phyloP scores from a whole-genome alignment of 37 sponge, comb jelly and placozoan genomes.

The Beroe ovata region DNA sequence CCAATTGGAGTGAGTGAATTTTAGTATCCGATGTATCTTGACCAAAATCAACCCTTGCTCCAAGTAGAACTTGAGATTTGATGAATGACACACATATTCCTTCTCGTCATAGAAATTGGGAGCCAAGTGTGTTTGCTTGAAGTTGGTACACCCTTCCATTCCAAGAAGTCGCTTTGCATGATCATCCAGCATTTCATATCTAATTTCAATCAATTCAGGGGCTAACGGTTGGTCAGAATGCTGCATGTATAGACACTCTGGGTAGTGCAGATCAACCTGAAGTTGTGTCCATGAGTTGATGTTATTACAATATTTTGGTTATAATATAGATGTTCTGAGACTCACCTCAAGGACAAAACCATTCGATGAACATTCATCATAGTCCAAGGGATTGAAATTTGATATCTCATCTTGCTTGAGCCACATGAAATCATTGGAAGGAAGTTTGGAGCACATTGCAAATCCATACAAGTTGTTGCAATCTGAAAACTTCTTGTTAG shows the following conservation, averaged over 20 bases:
- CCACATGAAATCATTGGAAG: not conserved
- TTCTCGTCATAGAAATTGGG: not conserved
- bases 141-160: not conserved
- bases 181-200: conserved; percentile 2
- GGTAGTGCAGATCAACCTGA: not conserved
- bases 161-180: not conserved
- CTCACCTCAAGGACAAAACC: not conserved
- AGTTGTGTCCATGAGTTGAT: too few species aligned
- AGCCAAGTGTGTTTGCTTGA: not conserved
- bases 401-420: not conserved
- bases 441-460: not conserved
- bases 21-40: not conserved
- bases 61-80: not conserved
- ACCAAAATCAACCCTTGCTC: not conserved
- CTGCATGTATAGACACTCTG: not conserved
- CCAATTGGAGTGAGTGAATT: not conserved
- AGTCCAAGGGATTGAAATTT: not conserved
- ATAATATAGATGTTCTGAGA: too few species aligned
- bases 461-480: conserved; percentile 11
- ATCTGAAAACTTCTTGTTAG: not conserved
- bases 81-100: not conserved
- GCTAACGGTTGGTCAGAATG: not conserved
- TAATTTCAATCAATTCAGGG: not conserved
- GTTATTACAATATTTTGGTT: too few species aligned
- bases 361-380: not conserved